Base-by-base conservation (phyloP, 2,888 invertebrate genomes). In the Macroteleia sp. region DNA sequence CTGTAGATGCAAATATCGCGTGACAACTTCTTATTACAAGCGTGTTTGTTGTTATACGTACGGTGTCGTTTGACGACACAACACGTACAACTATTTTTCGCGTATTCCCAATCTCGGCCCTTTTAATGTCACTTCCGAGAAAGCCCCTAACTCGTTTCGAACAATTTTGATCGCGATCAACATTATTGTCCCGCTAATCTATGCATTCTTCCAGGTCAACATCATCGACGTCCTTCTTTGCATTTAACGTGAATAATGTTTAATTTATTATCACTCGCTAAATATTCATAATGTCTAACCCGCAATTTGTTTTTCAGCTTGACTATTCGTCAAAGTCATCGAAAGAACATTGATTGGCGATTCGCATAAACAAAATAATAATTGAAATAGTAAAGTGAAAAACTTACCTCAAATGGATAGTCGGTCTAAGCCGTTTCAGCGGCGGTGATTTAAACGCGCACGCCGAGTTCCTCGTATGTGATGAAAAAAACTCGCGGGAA, bases 1-100 rank as follows among this genome's bases (percentile, higher is more conserved):
- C 59, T 56, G 61, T 44, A 54, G 70, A 79, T 79, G 78, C 61
- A 75, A 74, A 79, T 79, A 75, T 79, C 78, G 78, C 78, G 78
- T 79, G 78, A 70, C 78, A 32, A 66, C 34, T 67, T 46, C 59
- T 76, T 70, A 70, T 70, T 61, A 57, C 48, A 17, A 28, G 41
- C 46, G 54, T 44, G 77, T 66, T 71, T 67, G 77, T 67, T 56
- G 66, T 61, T 62, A 32, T 34, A 62, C 36, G 8, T 41, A 36
- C 46, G 16, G 14, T 54, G 50, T 44, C 41, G 69, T 71, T 57
- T 39, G 64, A 59, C 64, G 39, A 54, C 57, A 54, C 59, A 34
- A 42, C 44, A 61, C 52, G 52, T 61, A 44, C 42, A 32, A 56
- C 52, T 50, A 39, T 44, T 61, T 76, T 64, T 64, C 48, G 39